Evolutionary conservation across 2,888 invertebrate genomes (phyloP).

Genomic region (Gryllus longicercus): DNA sequence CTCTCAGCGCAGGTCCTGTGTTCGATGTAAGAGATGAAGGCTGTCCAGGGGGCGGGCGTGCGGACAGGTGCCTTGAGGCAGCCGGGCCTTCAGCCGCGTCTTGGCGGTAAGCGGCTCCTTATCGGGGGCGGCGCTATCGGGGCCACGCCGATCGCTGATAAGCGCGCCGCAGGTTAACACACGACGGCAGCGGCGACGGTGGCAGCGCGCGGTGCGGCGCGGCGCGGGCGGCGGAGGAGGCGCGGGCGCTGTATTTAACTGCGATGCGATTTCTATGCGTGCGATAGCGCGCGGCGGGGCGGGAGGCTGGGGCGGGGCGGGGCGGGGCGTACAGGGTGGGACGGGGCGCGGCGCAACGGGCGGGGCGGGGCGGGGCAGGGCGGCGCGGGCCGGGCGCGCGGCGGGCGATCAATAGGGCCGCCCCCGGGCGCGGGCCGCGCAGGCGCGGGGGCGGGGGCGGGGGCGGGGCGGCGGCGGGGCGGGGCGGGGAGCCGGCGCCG

Average conservation of each 20-base stretch:
- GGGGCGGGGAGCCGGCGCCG: not conserved
- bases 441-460: not conserved
- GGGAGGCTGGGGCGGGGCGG: not conserved
- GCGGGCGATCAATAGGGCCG: not conserved
- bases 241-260: not conserved
- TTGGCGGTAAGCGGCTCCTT: not conserved
- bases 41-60: not conserved
- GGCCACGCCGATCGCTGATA: not conserved
- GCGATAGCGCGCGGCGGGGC: not conserved
- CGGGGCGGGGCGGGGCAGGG: not conserved
- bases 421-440: not conserved
- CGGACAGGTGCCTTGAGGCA: not conserved
- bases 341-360: not conserved
- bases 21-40: too few species aligned
- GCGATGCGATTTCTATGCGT: constrained; percentile 17
- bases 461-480: not conserved
- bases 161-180: not conserved
- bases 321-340: not conserved
- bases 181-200: not conserved
- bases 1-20: too few species aligned
- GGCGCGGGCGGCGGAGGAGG: not conserved
- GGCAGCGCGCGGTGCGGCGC: too few species aligned
- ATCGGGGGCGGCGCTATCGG: not conserved
- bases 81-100: not conserved
- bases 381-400: not conserved